Evolutionary conservation across 2,797 vertebrate genomes (phyloP), one percentile per base, ranked within the genome.

Genomic region (Malurus splendens): DNA sequence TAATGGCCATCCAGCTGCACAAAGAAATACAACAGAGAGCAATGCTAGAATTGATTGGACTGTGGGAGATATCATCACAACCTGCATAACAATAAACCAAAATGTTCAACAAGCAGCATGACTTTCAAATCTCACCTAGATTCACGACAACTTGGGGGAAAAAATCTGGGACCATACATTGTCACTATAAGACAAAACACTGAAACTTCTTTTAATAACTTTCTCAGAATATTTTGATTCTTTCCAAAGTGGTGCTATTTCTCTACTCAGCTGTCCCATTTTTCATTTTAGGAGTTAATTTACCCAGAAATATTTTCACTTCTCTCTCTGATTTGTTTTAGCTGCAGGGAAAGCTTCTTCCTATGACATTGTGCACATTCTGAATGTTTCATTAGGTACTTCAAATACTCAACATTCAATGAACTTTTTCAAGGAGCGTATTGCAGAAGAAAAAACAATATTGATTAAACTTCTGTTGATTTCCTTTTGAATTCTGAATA

Each of bases 1-100:
- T 89, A 92, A 60, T 75, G 73, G 45, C 59, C 47, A 54, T 65
- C 83, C 70, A 57, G 30, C n/a, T 90, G 73, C 59, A 57, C 50
- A 87, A 85, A 74, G 38, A 89, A 90, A 82, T 60, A 65, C 3
- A 36, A 28, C n/a, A 55, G 2, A 51, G 22, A 87, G 44, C 42
- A 83, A 36, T 14, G 23, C 6, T 45, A 23, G 72, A 70, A 89
- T 74, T 83, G 62, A 78, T 60, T 67, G n/a, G 44, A 47, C 45
- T 1, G 1, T 36, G 11, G 47, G 47, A 68, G 47, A 68, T 81
- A 62, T 60, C 42, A 47, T 68, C 61, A 72, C n/a, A 67, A 75
- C 70, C 36, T 54, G 36, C 41, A 33, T 59, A 86, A 30, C 28
- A 73, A 66, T 33, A 75, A 82, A 78, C 14, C 3, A 27, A 78